Evolutionary conservation across 2,797 vertebrate genomes (phyloP), one percentile per base, ranked within the genome.

Genomic region (Amblyraja radiata): DNA sequence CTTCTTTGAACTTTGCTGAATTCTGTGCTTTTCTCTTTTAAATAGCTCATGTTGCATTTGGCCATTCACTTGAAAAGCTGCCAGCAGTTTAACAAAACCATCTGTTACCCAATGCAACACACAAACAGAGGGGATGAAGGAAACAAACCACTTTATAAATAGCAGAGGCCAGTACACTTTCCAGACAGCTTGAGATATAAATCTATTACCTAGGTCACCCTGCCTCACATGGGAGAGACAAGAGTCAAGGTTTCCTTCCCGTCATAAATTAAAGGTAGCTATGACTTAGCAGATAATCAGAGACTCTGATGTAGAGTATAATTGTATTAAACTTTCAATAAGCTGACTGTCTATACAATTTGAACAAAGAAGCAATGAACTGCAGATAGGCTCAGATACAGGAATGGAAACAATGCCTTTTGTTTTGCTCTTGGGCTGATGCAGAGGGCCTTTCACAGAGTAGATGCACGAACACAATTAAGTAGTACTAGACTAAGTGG

Each of bases 231-330:
- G 84, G 84, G 61, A 88, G 68, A 88, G 84, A 9, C 39, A 68
- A 88, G 16, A 88, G 63, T 88, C n/a, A 68, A 68, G n/a, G 32
- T 9, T 88, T 88, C 84, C 84, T 88, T 88, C 84, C 84, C 68
- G 84, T 32, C 63, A 68, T 88, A 68, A 88, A 88, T 88, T 18
- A 88, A 84, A 84, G 63, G n/a, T 18, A 36, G 32, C n/a, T 68
- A 68, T 88, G 84, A 68, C 61, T 36, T 68, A 68, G 65, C 63
- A 88, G 84, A 68, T 88, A 68, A 88, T 68, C 63, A 36, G 32
- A n/a, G 58, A 86, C 13, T 58, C 83, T 86, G 16, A 86, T 25
- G 13, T 68, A 36, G n/a, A 68, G 84, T 68, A 88, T 18, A 63
- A 88, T 88, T 88, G 61, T 68, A 68, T 88, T 36, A 21, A 88